Conservation (phyloP, 37 sponge, comb jelly and placozoan species). For the Eunapius fragilis region DNA sequence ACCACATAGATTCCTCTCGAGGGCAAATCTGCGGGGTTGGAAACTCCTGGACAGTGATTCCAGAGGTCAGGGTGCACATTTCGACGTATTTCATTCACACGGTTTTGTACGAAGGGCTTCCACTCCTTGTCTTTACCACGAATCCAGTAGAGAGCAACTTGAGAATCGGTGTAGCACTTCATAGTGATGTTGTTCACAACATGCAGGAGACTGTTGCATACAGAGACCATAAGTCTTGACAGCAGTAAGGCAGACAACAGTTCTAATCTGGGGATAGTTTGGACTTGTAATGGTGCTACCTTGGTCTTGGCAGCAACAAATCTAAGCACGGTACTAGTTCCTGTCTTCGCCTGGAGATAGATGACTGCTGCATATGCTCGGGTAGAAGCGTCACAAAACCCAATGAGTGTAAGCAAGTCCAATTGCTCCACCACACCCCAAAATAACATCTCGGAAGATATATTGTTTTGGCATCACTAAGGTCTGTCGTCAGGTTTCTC, state of each 20-base stretch:
- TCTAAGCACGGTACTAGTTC: not conserved
- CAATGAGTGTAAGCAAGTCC: conserved; percentile 39
- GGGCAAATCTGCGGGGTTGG: conserved; percentile 42
- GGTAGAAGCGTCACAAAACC: conserved; percentile 62
- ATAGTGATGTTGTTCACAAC: not conserved
- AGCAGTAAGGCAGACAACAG: conserved; percentile 44
- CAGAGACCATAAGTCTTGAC: conserved; percentile 25
- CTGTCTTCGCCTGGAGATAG: conserved; percentile 31
- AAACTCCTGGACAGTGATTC: conserved; percentile 31
- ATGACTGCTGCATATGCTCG: conserved; percentile 58
- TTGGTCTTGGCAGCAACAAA: conserved; percentile 56
- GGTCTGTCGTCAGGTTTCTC: not conserved
- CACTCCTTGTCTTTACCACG: conserved; percentile 34
- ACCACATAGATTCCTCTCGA: conserved; percentile 4
- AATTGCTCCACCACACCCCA: not conserved
- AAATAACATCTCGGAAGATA: conserved; percentile 48
- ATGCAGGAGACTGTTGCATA: conserved; percentile 6
- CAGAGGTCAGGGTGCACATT: conserved; percentile 42
- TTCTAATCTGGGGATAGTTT: conserved; percentile 56
- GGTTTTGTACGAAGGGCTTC: conserved; percentile 49
- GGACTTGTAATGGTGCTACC: conserved; percentile 52
- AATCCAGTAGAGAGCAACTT: conserved; percentile 62
- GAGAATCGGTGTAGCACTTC: conserved; percentile 54
- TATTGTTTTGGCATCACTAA: conserved; percentile 8
- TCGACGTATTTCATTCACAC: conserved; percentile 24